Base-by-base conservation (phyloP, 2,888 invertebrate genomes). In the Drosophila picticornis region DNA sequence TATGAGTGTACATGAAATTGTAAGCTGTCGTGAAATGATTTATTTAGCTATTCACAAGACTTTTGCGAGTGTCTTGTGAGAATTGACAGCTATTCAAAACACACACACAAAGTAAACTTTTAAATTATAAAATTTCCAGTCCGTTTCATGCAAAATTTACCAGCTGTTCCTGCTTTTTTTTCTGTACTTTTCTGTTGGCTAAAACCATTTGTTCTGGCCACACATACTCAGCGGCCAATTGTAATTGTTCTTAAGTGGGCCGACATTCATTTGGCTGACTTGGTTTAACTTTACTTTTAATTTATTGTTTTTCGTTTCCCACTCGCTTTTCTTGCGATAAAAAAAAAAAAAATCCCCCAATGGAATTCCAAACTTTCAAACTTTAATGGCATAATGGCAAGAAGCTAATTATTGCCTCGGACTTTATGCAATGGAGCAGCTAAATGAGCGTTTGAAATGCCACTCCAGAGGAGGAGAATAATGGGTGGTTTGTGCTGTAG, bases 321-420 rank as follows among this genome's bases (percentile, higher is more conserved):
- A 50, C 43, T 60, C 22, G 55, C 63, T 13, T 70, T 71, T 67
- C 32, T 64, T 58, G n/a, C n/a, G 48, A 59, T 31, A 62, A 51
- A 63, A 60, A 19, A 62, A 64, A 51, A 59, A 32, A 58, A 63
- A 52, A 40, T 36, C 34, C 32, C 51, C 27, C 16, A 4, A 32
- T 38, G 50, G 43, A 72, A 68, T 61, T 62, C 40, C 50, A 80
- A 79, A 76, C 73, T 82, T 65, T 53, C 31, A 62, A 82, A 80
- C 69, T 81, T 71, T 43, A 72, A 72, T 66, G 56, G 75, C 67
- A 46, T 46, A 84, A 60, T 50, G 56, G 32, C 67, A 55, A 60
- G 60, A 58, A 58, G 80, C 58, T 78, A 80, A 80, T 76, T 72
- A 84, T 79, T 67, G 72, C 64, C 70, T 31, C 31, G 9, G 48